Evolutionary conservation across 2,113 vertebrate species (phyloP).

Genomic region (Passer montanus): DNA sequence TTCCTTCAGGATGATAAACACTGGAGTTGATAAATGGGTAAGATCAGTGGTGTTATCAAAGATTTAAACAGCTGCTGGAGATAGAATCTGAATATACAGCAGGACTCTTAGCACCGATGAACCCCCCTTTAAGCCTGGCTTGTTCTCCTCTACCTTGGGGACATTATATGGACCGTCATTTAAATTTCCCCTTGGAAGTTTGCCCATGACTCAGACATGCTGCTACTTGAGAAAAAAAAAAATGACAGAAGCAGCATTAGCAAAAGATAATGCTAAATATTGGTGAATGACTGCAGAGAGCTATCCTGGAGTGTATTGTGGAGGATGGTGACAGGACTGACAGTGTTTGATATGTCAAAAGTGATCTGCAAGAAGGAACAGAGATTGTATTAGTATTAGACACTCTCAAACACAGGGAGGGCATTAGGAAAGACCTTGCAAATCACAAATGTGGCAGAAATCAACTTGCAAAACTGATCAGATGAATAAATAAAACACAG

Average conservation of each 20-base stretch:
- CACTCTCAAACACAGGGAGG: not conserved
- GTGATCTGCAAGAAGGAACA: not conserved
- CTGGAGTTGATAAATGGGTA: not conserved
- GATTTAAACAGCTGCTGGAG: slow-evolving; percentile 8
- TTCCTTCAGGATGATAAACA: slow-evolving; percentile 15
- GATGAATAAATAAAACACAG: not conserved
- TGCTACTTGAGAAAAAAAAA: not conserved
- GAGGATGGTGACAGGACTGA: not conserved
- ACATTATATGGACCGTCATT: not conserved
- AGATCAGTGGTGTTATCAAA: not conserved
- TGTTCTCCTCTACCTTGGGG: not conserved
- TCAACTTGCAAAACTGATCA: not conserved
- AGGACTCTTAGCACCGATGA: not conserved
- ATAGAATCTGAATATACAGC: not conserved
- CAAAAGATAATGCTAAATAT: not conserved
- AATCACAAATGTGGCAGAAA: not conserved
- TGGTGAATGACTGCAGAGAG: not conserved
- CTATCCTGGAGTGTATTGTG: not conserved
- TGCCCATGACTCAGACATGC: not conserved
- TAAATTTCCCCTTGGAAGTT: not conserved
- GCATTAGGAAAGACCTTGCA: not conserved
- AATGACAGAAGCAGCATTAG: not conserved
- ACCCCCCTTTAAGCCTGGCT: not conserved
- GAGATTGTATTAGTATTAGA: not conserved
- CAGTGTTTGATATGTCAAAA: not conserved